Evolutionary conservation across 2,797 vertebrate species (phyloP).

Genomic region (Perdix hodgsoniae): DNA sequence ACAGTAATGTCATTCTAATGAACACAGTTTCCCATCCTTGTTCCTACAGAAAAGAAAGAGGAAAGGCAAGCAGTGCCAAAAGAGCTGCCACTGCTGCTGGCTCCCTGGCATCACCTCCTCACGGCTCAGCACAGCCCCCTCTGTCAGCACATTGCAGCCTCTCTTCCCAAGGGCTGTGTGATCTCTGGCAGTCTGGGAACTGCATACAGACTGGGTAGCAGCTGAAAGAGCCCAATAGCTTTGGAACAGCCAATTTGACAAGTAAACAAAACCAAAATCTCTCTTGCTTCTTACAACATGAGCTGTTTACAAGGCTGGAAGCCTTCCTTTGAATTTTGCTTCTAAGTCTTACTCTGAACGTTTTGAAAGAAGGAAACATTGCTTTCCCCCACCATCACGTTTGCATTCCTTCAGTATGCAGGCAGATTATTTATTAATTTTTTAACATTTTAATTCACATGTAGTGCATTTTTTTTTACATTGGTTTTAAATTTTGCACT

Average conservation of each 20-base stretch:
- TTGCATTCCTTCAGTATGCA: not conserved
- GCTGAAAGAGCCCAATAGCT: not conserved
- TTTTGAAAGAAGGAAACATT: not conserved
- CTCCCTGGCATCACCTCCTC: too few species aligned
- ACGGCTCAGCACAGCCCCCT: not conserved
- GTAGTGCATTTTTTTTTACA: not conserved
- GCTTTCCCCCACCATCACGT: not conserved
- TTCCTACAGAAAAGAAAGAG: not conserved
- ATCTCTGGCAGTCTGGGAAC: not conserved
- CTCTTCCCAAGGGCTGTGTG: not conserved
- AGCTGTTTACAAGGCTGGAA: not conserved
- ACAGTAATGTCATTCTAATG: not conserved
- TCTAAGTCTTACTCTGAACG: not conserved
- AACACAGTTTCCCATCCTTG: not conserved
- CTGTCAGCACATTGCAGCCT: not conserved
- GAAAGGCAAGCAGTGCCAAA: not conserved
- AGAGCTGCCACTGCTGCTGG: too few species aligned
- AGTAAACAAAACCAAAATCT: not conserved
- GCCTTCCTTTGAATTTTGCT: not conserved
- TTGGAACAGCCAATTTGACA: not conserved
- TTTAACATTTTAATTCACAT: not conserved
- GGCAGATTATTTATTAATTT: not conserved
- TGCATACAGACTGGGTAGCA: not conserved
- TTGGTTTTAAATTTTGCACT: not conserved
- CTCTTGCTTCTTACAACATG: not conserved